A percentile compares a stretch with the other conserved stretches of the same genome.
phyloP scores from a whole-genome alignment of 2,888 invertebrate genomes.

The Panzeria rudis region DNA sequence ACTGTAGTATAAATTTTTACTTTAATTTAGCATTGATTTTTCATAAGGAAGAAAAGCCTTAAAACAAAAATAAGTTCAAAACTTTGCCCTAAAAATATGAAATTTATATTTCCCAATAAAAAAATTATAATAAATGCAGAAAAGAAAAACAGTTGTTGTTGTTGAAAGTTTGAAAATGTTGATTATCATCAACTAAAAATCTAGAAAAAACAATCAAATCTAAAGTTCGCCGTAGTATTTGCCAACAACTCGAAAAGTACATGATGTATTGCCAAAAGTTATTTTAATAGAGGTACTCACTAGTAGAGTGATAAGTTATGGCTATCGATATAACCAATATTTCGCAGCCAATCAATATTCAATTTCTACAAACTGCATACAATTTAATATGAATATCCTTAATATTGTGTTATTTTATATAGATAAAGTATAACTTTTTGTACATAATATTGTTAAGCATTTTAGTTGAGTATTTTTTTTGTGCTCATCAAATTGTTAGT shows the following conservation, averaged over 20 bases:
- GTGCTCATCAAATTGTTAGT: constrained; percentile 31
- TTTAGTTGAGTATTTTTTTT: constrained; percentile 16
- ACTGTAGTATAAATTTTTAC: constrained; percentile 4
- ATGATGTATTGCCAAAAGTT: constrained; percentile 22
- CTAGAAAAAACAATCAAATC: constrained; percentile 4
- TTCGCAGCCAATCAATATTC: not conserved
- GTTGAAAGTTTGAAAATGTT: constrained; percentile 56
- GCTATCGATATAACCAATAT: not conserved
- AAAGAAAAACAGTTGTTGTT: constrained; percentile 41
- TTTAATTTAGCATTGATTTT: constrained; percentile 38
- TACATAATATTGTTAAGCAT: constrained; percentile 11
- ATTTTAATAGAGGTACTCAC: constrained; percentile 19
- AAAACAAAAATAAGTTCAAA: constrained; percentile 9
- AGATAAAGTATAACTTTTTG: constrained; percentile 12
- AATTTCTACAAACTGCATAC: not conserved
- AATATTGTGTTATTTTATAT: constrained; percentile 24
- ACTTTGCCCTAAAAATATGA: constrained; percentile 40
- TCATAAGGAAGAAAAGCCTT: not conserved
- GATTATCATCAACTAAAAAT: constrained; percentile 51
- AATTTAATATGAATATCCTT: constrained; percentile 6
- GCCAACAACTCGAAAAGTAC: constrained; percentile 43
- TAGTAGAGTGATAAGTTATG: not conserved
- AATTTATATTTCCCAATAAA: constrained; percentile 5
- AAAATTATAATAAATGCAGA: constrained; percentile 1
- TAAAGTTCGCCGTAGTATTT: constrained; percentile 42